phyloP scores from a whole-genome alignment of 2,113 vertebrate species.

The Caracal caracal region DNA sequence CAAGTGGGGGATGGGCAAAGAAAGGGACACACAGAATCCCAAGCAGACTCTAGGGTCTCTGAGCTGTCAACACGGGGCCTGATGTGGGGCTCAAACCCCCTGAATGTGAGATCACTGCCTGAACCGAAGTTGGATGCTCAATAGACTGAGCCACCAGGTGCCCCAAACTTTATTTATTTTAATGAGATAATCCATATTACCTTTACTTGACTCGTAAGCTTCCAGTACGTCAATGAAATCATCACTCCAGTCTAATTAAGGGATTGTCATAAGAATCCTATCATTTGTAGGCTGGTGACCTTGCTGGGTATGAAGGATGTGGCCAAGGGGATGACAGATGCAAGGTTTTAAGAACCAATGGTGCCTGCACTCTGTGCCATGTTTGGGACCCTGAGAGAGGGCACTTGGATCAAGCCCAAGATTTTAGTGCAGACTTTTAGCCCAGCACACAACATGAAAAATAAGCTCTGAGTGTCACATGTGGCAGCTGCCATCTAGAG shows the following conservation, averaged over 20 bases:
- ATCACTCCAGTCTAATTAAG: background rate
- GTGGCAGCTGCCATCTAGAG: background rate
- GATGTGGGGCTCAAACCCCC: no score
- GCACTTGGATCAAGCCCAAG: background rate
- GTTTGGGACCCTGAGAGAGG: background rate
- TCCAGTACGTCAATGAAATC: background rate
- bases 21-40: no score
- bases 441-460: background rate
- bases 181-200: background rate
- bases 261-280: background rate
- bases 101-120: no score
- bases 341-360: rapidly evolving
- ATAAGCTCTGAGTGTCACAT: background rate
- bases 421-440: background rate
- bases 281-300: background rate
- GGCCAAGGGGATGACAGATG: background rate
- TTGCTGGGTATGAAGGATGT: no score
- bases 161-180: background rate
- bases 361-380: rapidly evolving
- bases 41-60: no score
- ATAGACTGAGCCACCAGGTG: no score
- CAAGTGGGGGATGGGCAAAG: no score
- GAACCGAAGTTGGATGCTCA: no score
- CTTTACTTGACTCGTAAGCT: background rate
- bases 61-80: no score